Evolutionary conservation across 2,113 vertebrate species (phyloP).

Genomic region (Micronisus gabar): DNA sequence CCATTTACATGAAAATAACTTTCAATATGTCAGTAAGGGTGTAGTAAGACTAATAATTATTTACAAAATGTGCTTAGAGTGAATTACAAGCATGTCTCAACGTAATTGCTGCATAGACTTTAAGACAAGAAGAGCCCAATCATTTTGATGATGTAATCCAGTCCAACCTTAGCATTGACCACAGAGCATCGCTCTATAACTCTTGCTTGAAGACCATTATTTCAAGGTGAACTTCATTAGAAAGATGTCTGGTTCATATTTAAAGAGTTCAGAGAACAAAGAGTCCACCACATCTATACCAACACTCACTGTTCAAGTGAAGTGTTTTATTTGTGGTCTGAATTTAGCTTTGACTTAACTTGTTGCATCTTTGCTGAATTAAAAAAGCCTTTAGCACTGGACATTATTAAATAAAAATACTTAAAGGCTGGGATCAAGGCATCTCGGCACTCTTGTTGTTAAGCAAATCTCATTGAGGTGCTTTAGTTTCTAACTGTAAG

Average conservation of each 20-base stretch:
- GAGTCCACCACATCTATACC: neutral
- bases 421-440: slow-evolving; percentile 18
- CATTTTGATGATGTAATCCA: neutral
- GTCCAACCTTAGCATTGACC: neutral
- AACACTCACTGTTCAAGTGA: neutral
- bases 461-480: neutral
- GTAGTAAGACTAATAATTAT: neutral
- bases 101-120: neutral
- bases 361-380: neutral
- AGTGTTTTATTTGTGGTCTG: slow-evolving; percentile 45
- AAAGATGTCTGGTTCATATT: neutral
- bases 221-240: neutral
- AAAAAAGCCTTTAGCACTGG: slow-evolving; percentile 30
- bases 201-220: neutral
- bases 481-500: neutral
- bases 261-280: slow-evolving; percentile 31
- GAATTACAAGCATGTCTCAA: neutral
- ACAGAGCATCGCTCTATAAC: neutral
- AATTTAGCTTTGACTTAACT: slow-evolving; percentile 18
- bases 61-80: neutral
- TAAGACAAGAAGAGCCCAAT: neutral
- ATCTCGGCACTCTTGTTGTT: neutral
- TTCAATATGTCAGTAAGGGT: neutral
- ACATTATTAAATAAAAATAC: neutral
- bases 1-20: slow-evolving; percentile 23